Evolutionary conservation across 2,113 vertebrate species (phyloP), one percentile per base, ranked within the genome.

Genomic region (Cynocephalus volans): DNA sequence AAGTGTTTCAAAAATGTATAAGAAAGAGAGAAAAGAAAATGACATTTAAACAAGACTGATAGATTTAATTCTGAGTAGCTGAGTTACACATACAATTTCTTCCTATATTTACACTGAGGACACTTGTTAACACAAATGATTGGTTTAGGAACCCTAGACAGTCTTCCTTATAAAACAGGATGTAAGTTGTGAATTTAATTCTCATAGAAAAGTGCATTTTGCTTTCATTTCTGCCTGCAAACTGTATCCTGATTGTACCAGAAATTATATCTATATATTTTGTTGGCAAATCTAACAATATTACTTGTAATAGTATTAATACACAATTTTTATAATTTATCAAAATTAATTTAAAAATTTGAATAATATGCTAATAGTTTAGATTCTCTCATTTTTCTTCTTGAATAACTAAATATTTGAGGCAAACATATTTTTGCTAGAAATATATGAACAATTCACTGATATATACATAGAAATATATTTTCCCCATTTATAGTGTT

Each of bases 401-500:
- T 52, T 50, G 18, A 73, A 80, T 83, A 65, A 26, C 21, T 92
- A 21, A 12, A 60, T 41, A 48, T 24, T 82, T 82, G 28, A 70
- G 18, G 19, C 28, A 93, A 82, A 88, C 9, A 8, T 70, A 36
- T 86, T 82, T 93, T 79, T 92, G 13, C 31, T 69, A 92, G 58
- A 91, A 95, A 87, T 93, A 72, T 17, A 21, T 86, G n/a, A 81
- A 60, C 70, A 90, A 81, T 54, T 89, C 21, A 62, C 50, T 72
- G 45, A 41, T 79, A 15, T 36, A 2, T 45, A 26, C 26, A 58
- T 56, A 48, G 19, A 90, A 56, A 60, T 70, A 58, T 18, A 26
- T 79, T 50, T 13, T 33, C 13, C 13, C 12, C 8, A 28, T 50
- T 17, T n/a, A 31, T 28, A 21, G 13, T 77, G 7, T 33, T 28